These are phyloP conservation scores for Eupithecia inturbata DNA, from an alignment of 2,888 invertebrate species.

Conservation along the genomic window DNA sequence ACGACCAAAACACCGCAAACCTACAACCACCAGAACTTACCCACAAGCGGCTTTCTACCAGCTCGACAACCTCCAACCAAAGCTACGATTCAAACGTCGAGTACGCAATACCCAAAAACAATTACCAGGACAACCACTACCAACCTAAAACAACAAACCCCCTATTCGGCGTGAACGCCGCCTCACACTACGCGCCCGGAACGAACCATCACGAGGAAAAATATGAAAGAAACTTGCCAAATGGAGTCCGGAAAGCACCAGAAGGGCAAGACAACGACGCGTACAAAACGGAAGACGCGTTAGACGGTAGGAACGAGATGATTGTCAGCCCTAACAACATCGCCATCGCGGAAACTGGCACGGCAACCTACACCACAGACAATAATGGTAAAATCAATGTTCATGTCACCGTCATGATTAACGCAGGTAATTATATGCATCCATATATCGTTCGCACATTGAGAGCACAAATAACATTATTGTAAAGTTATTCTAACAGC, in stretches of 20 bases:
- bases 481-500: slow-evolving; percentile 73
- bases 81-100: slow-evolving; percentile 78
- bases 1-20: slow-evolving; percentile 76
- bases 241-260: slow-evolving; percentile 87
- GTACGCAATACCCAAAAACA: slow-evolving; percentile 72
- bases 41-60: slow-evolving; percentile 76
- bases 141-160: slow-evolving; percentile 75
- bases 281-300: slow-evolving; percentile 84
- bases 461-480: slow-evolving; percentile 57
- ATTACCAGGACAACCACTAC: slow-evolving; percentile 63
- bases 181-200: slow-evolving; percentile 77
- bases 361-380: slow-evolving; percentile 86
- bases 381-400: slow-evolving; percentile 95
- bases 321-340: slow-evolving; percentile 77
- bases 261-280: slow-evolving; percentile 93
- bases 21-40: slow-evolving; percentile 65
- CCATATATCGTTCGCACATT: slow-evolving; percentile 64
- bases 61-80: slow-evolving; percentile 77
- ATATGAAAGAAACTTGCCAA: slow-evolving; percentile 71
- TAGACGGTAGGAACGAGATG: slow-evolving; percentile 84
- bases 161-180: slow-evolving; percentile 79
- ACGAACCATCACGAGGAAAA: slow-evolving; percentile 59
- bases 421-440: slow-evolving; percentile 86
- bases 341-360: slow-evolving; percentile 79
- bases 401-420: slow-evolving; percentile 94